phyloP scores from a whole-genome alignment of 2,888 invertebrate species.

The Pandemis cinnamomeana region DNA sequence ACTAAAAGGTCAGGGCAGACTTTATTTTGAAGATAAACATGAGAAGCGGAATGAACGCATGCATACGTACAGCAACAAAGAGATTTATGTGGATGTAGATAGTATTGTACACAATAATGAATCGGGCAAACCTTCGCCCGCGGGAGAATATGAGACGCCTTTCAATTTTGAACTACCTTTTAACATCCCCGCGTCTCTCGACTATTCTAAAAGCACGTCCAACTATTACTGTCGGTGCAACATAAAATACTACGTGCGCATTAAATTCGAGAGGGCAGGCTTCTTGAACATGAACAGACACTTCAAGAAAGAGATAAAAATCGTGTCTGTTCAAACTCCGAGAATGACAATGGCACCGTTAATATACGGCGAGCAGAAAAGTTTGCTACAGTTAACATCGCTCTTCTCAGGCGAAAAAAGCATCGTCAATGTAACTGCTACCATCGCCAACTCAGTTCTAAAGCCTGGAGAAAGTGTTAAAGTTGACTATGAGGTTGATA shows the following conservation, averaged over 20 bases:
- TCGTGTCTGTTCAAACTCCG: slow-evolving; percentile 24
- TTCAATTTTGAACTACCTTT: slow-evolving; percentile 24
- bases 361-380: slow-evolving; percentile 29
- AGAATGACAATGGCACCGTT: slow-evolving; percentile 18
- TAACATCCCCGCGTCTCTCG: slow-evolving; percentile 15
- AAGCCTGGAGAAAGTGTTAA: slow-evolving; percentile 19
- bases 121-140: not conserved
- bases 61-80: slow-evolving; percentile 12
- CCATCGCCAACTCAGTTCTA: slow-evolving; percentile 10
- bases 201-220: not conserved
- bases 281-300: slow-evolving; percentile 11
- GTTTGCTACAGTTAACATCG: slow-evolving; percentile 6
- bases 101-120: slow-evolving; percentile 7
- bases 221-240: slow-evolving; percentile 10
- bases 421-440: slow-evolving; percentile 8
- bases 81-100: slow-evolving; percentile 23
- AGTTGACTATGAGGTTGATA: slow-evolving; percentile 19
- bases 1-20: slow-evolving; percentile 20
- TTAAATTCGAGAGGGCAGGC: slow-evolving; percentile 21
- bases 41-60: slow-evolving; percentile 2
- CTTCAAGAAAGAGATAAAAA: slow-evolving; percentile 19
- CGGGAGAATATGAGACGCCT: slow-evolving; percentile 19
- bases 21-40: slow-evolving; percentile 18
- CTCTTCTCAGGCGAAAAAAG: slow-evolving; percentile 15
- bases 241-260: slow-evolving; percentile 16